Evolutionary conservation across 2,113 vertebrate species (phyloP).

Genomic region (Hemicordylus capensis): DNA sequence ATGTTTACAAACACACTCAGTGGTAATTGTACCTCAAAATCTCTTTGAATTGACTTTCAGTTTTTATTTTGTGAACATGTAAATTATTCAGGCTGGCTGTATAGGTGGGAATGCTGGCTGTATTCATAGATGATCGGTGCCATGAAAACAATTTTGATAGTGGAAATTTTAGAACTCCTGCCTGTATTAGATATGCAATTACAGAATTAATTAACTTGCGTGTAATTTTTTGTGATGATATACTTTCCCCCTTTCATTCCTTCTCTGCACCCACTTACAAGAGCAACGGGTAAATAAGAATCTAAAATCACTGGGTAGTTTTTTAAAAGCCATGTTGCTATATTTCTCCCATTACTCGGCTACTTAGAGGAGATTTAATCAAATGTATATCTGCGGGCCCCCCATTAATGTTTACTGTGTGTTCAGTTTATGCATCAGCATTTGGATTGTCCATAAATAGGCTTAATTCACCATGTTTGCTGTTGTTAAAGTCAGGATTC

Average conservation of each 20-base stretch:
- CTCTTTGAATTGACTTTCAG: slow-evolving; percentile 47
- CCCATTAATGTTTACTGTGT: slow-evolving; percentile 14
- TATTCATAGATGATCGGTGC: not conserved
- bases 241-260: not conserved
- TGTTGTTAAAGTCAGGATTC: slow-evolving; percentile 3
- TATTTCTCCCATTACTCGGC: not conserved
- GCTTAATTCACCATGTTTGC: not conserved
- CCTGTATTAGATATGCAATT: not conserved
- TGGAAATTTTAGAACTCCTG: not conserved
- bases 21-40: slow-evolving; percentile 57
- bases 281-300: not conserved
- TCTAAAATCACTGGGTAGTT: not conserved
- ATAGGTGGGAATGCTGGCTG: slow-evolving; percentile 19
- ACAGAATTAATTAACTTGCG: not conserved
- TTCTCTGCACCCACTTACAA: not conserved
- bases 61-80: slow-evolving; percentile 54
- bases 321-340: not conserved
- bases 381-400: not conserved
- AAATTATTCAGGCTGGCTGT: slow-evolving; percentile 1
- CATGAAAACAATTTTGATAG: not conserved
- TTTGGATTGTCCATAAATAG: slow-evolving; percentile 37
- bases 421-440: not conserved
- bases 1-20: slow-evolving; percentile 46
- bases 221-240: not conserved
- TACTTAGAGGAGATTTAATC: not conserved